Base-by-base conservation (phyloP, 2,797 vertebrate species). In the Phoebastria nigripes region DNA sequence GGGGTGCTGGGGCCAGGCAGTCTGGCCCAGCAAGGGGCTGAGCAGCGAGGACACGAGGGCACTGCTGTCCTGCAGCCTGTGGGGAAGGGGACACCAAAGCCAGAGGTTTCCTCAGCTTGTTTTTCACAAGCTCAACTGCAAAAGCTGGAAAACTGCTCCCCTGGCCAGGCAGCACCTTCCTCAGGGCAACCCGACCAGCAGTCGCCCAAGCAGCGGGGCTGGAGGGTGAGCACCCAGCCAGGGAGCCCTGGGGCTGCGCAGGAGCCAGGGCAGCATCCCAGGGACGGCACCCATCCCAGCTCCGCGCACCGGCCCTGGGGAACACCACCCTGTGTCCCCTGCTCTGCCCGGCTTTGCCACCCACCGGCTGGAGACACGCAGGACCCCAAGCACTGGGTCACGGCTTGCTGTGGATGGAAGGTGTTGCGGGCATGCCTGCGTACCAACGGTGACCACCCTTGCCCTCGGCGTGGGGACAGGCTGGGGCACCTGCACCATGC, bases 301-400 rank as follows among this genome's bases (percentile, higher is more conserved):
- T 44, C 49, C 41, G 6, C 1, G 4, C 55, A 14, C 18, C 3
- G 2, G 33, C 58, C 44, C 44, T 2, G 2, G 41, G n/a, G 10
- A 79, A 55, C 11, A 54, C 28, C 67, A 67, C 41, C 24, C 42
- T 7, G 11, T 6, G 35, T 55, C 56, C 58, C 20, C 35, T 16
- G 52, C 42, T 17, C 73, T 24, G 22, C 56, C 13, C 2, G 4
- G 72, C 47, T 80, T 67, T 74, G 73, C 25, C 78, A 71, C 14
- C 28, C 82, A 6, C 14, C 1, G 2, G 31, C 35, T 26, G 44
- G 58, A 81, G 56, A 12, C 41, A 29, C 0, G 0, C 55, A 59
- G 70, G 70, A n/a, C 41, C 12, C 42, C 33, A 7, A 41, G 29
- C 18, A 10, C 17, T 1, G 4, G 20, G 51, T 62, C 39, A 29